Conservation (phyloP, 2,797 vertebrate species). For the Simalia tracyae region DNA sequence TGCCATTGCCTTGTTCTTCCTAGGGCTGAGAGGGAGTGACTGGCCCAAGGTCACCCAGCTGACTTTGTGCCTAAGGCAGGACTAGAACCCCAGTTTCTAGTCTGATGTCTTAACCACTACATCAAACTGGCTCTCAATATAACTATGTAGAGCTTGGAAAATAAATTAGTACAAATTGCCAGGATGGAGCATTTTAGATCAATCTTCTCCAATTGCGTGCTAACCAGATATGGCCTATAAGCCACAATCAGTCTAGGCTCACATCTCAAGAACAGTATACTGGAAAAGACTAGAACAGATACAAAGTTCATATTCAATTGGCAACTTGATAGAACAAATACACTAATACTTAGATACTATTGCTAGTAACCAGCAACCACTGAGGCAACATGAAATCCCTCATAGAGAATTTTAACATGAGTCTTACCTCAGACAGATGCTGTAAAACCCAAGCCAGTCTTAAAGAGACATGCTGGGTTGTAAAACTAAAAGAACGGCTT, state of each 20-base stretch:
- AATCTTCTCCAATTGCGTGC: not conserved
- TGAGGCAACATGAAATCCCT: not conserved
- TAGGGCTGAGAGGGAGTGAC: not conserved
- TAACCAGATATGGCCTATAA: not conserved
- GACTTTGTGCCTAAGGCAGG: not conserved
- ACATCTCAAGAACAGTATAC: not conserved
- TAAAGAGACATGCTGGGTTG: constrained; percentile 86
- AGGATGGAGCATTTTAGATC: not conserved
- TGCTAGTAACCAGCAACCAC: not conserved
- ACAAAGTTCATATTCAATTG: not conserved
- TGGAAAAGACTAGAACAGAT: not conserved
- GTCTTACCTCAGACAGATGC: constrained; percentile 83
- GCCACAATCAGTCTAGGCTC: not conserved
- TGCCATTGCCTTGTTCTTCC: not conserved
- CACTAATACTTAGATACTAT: not conserved
- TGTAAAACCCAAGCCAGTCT: constrained; percentile 87
- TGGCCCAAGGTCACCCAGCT: not conserved
- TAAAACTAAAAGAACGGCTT: constrained; percentile 84
- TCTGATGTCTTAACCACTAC: not conserved
- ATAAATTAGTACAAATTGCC: not conserved
- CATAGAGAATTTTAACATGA: not conserved
- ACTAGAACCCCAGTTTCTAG: not conserved
- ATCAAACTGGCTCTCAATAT: not conserved
- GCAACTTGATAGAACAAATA: not conserved
- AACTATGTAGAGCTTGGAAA: not conserved